Base-by-base conservation (phyloP, 2,113 vertebrate species). In the Otolemur garnettii region DNA sequence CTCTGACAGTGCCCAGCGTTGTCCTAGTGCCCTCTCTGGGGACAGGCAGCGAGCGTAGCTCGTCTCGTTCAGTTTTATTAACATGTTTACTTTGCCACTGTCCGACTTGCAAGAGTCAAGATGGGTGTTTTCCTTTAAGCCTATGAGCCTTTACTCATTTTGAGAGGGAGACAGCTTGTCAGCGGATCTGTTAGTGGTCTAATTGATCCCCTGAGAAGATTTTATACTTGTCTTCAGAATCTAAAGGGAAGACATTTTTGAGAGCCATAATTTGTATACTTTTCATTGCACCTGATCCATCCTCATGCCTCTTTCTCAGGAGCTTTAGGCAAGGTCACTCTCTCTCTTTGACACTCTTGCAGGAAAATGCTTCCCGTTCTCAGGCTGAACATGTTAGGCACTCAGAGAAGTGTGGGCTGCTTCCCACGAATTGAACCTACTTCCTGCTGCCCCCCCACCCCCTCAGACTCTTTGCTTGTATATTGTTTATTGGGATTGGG, bases 41-140 rank as follows among this genome's bases (percentile, higher is more conserved):
- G 33, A 50, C 38, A 80, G 33, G 42, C 66, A 38, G 30, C 60
- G 24, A 8, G 19, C 14, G 1, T n/a, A n/a, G 17, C 50, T 74
- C 30, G 9, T 22, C 62, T 85, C 21, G 57, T 62, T 21, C 21
- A 13, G 22, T 84, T 88, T 72, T 82, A 45, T 83, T 60, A 80
- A 84, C 59, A 93, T 57, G 12, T 26, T 84, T 68, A 66, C 42
- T 50, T 85, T 64, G 30, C 33, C 55, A 33, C 28, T 75, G 10
- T 28, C 33, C 84, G 59, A 92, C 57, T 93, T 93, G 88, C 72
- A 42, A 78, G 90, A 33, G 68, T 14, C n/a, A 55, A 69, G 17
- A 57, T 60, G 3, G 4, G 7, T 82, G 45, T 57, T 59, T n/a
- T 21, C 19, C 33, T 21, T 84, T 17, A 53, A 78, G 18, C 12